These are phyloP conservation scores for Pavo muticus DNA, from an alignment of 2,113 vertebrate genomes.

Conservation along the genomic window DNA sequence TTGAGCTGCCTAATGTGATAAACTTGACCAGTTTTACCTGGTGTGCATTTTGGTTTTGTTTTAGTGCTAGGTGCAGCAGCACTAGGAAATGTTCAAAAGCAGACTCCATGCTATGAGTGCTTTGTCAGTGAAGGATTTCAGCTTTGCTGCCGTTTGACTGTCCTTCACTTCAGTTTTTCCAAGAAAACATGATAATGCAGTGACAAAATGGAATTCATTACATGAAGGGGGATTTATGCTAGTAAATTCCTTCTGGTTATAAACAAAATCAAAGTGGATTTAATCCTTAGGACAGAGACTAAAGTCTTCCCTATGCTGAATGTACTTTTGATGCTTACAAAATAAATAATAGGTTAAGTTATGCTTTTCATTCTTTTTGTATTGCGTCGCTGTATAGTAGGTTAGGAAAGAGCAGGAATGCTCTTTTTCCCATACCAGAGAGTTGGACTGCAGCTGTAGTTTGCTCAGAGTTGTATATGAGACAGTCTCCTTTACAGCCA, in stretches of 20 bases:
- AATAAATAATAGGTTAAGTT: background rate
- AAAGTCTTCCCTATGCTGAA: background rate
- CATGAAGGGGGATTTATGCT: background rate
- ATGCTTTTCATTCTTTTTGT: background rate
- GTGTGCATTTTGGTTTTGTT: background rate
- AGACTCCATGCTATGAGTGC: accelerated
- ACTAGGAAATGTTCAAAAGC: background rate
- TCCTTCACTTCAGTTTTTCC: background rate
- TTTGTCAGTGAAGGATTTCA: background rate
- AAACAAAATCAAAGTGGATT: background rate
- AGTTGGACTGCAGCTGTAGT: background rate
- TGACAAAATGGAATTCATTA: background rate
- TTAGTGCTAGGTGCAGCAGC: background rate
- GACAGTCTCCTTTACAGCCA: background rate
- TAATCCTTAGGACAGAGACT: background rate
- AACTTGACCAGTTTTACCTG: background rate
- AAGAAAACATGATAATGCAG: background rate
- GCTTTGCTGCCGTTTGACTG: background rate
- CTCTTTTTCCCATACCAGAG: background rate
- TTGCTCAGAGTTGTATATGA: background rate
- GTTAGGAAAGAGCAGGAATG: background rate
- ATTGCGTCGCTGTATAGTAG: background rate
- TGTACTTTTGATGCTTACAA: background rate
- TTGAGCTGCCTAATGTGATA: background rate
- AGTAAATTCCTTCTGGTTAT: background rate